Evolutionary conservation across 2,888 invertebrate genomes (phyloP).

Genomic region (Pristionchus entomophagus): DNA sequence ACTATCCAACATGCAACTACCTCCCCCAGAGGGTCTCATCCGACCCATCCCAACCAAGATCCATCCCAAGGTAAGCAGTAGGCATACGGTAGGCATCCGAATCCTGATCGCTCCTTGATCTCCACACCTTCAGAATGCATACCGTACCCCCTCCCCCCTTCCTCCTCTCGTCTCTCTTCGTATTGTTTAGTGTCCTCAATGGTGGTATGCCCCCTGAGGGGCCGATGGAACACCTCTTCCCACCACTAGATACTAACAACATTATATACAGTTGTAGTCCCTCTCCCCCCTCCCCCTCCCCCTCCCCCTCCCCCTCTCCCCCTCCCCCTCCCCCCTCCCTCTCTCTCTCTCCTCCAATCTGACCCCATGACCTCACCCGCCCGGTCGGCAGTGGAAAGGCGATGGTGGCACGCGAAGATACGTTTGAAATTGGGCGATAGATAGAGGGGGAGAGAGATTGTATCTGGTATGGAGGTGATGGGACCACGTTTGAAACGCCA

Average conservation of each 20-base stretch:
- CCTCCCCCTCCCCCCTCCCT: not conserved
- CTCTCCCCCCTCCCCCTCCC: not conserved
- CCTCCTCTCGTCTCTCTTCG: not conserved
- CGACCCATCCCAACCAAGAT: constrained; percentile 29
- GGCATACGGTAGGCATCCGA: not conserved
- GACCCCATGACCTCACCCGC: constrained; percentile 20
- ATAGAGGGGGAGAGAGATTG: not conserved
- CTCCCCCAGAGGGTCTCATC: constrained; percentile 8
- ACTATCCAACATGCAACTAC: not conserved
- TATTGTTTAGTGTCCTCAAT: constrained; percentile 6
- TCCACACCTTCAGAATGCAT: not conserved
- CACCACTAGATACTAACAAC: constrained; percentile 15
- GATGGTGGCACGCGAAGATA: constrained; percentile 8
- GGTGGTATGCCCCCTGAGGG: constrained; percentile 23
- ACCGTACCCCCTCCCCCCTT: not conserved
- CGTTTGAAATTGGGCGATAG: constrained; percentile 4
- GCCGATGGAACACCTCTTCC: not conserved
- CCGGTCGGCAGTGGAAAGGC: constrained; percentile 36
- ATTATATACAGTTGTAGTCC: constrained; percentile 40
- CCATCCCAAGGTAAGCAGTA: constrained; percentile 9
- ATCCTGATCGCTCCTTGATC: not conserved
- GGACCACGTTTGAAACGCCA: too few relatives aligned
- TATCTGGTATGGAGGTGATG: too few relatives aligned
- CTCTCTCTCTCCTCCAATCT: not conserved
- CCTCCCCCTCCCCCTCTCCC: not conserved